These are phyloP conservation scores for Blomia tropicalis DNA, from an alignment of 2,888 invertebrate genomes.

Conservation along the genomic window DNA sequence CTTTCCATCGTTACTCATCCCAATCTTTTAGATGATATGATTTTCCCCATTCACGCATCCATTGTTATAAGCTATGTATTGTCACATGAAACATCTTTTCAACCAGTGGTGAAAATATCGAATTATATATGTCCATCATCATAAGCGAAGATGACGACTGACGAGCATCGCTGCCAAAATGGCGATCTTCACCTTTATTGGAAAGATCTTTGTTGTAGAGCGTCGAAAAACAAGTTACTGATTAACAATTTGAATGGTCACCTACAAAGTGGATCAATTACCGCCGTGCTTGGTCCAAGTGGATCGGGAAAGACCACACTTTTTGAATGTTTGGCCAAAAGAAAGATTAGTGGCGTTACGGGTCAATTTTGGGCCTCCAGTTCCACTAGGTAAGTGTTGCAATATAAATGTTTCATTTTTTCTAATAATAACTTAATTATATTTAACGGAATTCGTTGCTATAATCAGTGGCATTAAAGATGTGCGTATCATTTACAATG, in stretches of 20 bases:
- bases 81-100: no score
- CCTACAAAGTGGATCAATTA: slow-evolving; percentile 4
- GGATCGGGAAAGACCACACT: slow-evolving; percentile 6
- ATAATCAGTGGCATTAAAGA: slow-evolving; percentile 13
- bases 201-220: neutral
- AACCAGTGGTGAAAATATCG: no score
- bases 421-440: neutral
- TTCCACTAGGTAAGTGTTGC: neutral
- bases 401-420: neutral
- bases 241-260: slow-evolving; percentile 16
- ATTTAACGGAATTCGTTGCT: no score
- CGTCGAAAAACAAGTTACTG: neutral
- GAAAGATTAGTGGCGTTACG: neutral
- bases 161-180: no score
- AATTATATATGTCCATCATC: no score
- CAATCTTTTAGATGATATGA: no score
- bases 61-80: no score
- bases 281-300: slow-evolving; percentile 16
- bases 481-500: slow-evolving; percentile 13
- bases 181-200: neutral
- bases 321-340: slow-evolving; percentile 8
- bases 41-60: no score
- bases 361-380: slow-evolving; percentile 11
- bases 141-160: no score
- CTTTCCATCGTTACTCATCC: no score